These are phyloP conservation scores for Trichomalopsis sarcophagae DNA, from an alignment of 1,140 invertebrate genomes.

Conservation along the genomic window DNA sequence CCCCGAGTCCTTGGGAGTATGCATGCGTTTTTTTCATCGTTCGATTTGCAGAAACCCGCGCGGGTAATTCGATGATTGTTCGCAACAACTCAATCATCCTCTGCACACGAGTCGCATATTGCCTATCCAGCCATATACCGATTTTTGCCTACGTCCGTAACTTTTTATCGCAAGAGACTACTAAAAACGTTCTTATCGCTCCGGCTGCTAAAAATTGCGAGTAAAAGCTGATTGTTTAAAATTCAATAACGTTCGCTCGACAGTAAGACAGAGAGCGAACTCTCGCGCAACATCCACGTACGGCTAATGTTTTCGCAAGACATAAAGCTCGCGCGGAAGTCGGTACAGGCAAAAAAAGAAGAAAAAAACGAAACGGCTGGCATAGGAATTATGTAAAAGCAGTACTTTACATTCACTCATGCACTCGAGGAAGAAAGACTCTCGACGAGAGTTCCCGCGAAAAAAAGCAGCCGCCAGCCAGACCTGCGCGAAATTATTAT, in stretches of 20 bases:
- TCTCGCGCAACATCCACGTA: slow-evolving; percentile 1
- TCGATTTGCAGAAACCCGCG: neutral
- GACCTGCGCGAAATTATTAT: neutral
- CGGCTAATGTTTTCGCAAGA: neutral
- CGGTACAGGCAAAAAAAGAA: neutral
- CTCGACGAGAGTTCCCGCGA: neutral
- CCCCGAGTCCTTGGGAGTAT: neutral
- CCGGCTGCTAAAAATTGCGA: too few species aligned
- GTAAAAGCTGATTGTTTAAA: too few species aligned
- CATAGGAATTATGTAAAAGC: slow-evolving; percentile 36
- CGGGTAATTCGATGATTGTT: slow-evolving; percentile 5
- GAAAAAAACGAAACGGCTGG: neutral
- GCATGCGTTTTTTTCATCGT: neutral
- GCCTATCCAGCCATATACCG: too few species aligned
- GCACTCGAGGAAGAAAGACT: neutral
- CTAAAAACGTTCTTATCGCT: too few species aligned
- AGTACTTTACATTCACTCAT: slow-evolving; percentile 29
- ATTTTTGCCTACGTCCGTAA: too few species aligned
- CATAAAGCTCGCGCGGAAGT: neutral
- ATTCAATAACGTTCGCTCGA: neutral
- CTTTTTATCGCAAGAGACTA: too few species aligned
- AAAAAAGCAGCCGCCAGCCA: neutral
- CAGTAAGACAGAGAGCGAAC: neutral
- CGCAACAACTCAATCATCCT: too few species aligned
- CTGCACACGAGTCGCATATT: too few species aligned